Conservation (phyloP, 2,888 invertebrate genomes). For the Cosmorhoe ocellata region DNA sequence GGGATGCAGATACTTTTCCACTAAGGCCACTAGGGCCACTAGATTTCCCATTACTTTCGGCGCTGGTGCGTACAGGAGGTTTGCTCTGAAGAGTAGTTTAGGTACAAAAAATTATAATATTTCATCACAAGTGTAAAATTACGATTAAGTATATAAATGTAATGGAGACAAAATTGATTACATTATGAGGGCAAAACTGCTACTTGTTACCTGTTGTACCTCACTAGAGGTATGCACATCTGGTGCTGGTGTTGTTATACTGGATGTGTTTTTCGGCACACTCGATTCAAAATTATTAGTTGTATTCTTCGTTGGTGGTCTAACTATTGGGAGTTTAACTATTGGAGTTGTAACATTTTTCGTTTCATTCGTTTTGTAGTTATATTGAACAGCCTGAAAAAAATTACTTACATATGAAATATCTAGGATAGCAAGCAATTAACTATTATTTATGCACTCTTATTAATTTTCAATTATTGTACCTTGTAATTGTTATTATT, state of each 20-base stretch:
- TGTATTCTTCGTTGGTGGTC: constrained; percentile 1
- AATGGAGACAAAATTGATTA: too few relatives aligned
- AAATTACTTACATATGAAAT: background rate
- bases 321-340: constrained; percentile 1
- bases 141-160: too few relatives aligned
- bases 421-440: too few relatives aligned
- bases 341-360: constrained; percentile 7
- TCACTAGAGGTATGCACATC: constrained; percentile 5
- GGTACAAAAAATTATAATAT: too few relatives aligned
- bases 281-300: constrained; percentile 9
- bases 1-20: constrained; percentile 72
- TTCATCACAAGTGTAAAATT: too few relatives aligned
- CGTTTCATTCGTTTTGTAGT: constrained; percentile 54
- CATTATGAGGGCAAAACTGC: too few relatives aligned
- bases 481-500: constrained; percentile 68
- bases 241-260: background rate
- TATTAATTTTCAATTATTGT: too few relatives aligned
- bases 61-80: constrained; percentile 53
- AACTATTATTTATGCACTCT: too few relatives aligned
- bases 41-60: constrained; percentile 53
- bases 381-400: constrained; percentile 42
- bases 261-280: constrained; percentile 2
- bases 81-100: constrained; percentile 48
- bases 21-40: constrained; percentile 31
- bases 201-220: background rate